phyloP scores from a whole-genome alignment of 2,797 vertebrate species.

The Argentina silus region DNA sequence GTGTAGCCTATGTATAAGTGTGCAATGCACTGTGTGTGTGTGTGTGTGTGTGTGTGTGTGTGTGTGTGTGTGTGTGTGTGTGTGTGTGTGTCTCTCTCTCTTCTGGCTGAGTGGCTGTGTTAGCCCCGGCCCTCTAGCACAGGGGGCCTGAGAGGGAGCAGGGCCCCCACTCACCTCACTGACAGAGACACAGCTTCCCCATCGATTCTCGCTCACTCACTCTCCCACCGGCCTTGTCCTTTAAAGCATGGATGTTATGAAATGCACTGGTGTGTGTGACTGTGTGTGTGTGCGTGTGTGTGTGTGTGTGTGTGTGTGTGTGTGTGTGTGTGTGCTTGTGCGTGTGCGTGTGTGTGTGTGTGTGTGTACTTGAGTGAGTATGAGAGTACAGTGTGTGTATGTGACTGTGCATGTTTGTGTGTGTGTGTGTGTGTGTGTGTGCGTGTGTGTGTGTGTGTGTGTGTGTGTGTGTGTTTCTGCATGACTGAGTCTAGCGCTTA shows the following conservation, averaged over 20 bases:
- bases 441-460: conserved; percentile 22
- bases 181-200: conserved; percentile 66
- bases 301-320: conserved; percentile 6
- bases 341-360: conserved; percentile 22
- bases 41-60: neutral
- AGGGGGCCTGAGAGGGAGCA: conserved; percentile 6
- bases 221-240: conserved; percentile 76
- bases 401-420: conserved; percentile 23
- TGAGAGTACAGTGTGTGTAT: conserved; percentile 20
- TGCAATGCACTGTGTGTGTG: neutral
- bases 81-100: conserved; percentile 23
- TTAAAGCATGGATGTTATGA: conserved; percentile 68
- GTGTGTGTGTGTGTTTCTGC: conserved; percentile 24
- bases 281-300: conserved; percentile 8
- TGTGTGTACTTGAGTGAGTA: conserved; percentile 6
- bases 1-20: neutral
- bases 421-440: conserved; percentile 19
- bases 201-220: conserved; percentile 80
- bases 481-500: conserved; percentile 11
- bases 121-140: conserved; percentile 50
- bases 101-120: conserved; percentile 58
- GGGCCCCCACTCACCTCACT: conserved; percentile 42
- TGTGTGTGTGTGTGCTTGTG: neutral
- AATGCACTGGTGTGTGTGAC: conserved; percentile 37
- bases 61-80: conserved; percentile 12